Percentiles rank a stretch among this genome's conserved stretches.
These are phyloP conservation scores for Leguminivora glycinivorella DNA, from an alignment of 1,140 invertebrate genomes.

Conservation along the genomic window DNA sequence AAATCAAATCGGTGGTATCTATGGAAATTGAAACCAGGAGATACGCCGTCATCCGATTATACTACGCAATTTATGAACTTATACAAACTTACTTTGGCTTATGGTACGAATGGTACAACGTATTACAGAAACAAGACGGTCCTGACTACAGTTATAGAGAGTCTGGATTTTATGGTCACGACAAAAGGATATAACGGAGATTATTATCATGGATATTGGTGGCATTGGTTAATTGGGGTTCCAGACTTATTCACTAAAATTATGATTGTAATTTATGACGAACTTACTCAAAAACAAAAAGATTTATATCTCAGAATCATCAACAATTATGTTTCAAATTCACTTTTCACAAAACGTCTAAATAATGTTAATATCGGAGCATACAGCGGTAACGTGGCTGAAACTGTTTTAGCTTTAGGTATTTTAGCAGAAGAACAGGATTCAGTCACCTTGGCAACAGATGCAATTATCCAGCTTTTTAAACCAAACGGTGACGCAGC, in stretches of 20 bases:
- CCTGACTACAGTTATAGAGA: neutral
- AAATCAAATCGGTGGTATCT: neutral
- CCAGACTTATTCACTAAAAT: neutral
- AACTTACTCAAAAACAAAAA: neutral
- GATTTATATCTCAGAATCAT: neutral
- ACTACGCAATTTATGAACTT: conserved; percentile 9
- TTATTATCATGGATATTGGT: neutral
- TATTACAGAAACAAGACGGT: neutral
- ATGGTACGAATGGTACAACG: neutral
- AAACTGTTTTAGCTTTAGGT: conserved; percentile 3
- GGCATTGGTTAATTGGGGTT: conserved; percentile 4
- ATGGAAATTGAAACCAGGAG: neutral
- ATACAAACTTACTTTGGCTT: neutral
- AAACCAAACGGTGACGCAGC: neutral
- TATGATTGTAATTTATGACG: neutral
- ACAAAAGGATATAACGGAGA: conserved; percentile 1
- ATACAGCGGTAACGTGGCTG: neutral
- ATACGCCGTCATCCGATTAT: neutral
- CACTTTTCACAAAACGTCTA: neutral
- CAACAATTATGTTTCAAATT: neutral
- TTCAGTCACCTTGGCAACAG: neutral
- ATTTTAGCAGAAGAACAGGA: neutral
- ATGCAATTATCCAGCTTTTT: neutral
- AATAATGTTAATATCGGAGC: neutral
- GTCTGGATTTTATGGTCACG: neutral